Percentiles rank a stretch among this genome's conserved stretches.
Conservation (phyloP, 1,140 invertebrate genomes). For the Zaprionus africanus region DNA sequence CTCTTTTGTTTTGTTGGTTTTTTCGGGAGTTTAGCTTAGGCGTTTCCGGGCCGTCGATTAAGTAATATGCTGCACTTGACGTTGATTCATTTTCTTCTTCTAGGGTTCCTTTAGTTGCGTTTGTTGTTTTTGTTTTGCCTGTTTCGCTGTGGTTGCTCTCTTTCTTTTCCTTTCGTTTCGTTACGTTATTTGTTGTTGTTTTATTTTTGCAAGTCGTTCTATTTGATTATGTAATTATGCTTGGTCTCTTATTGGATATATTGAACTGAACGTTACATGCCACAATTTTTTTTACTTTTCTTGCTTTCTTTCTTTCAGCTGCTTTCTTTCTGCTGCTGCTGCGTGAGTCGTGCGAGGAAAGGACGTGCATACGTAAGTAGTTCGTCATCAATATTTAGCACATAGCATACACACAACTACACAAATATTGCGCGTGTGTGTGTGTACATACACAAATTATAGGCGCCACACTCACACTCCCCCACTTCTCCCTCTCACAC, state of each 20-base stretch:
- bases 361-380: slow-evolving; percentile 56
- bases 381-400: slow-evolving; percentile 75
- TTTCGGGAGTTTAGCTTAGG: slow-evolving; percentile 55
- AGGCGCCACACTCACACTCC: slow-evolving; percentile 27
- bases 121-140: slow-evolving; percentile 9
- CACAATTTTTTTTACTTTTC: slow-evolving; percentile 34
- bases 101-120: slow-evolving; percentile 31
- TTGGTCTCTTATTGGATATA: slow-evolving; percentile 81
- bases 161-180: slow-evolving; percentile 16
- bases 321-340: slow-evolving; percentile 50
- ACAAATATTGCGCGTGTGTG: slow-evolving; percentile 41
- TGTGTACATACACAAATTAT: slow-evolving; percentile 51
- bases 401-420: slow-evolving; percentile 52
- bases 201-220: slow-evolving; percentile 66
- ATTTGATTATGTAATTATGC: slow-evolving; percentile 84
- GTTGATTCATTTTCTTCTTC: slow-evolving; percentile 40
- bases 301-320: slow-evolving; percentile 60
- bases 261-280: slow-evolving; percentile 71
- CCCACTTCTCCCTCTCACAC: not conserved
- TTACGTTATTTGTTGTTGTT: slow-evolving; percentile 21
- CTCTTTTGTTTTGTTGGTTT: slow-evolving; percentile 51
- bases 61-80: slow-evolving; percentile 71
- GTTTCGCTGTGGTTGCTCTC: slow-evolving; percentile 14
- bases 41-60: slow-evolving; percentile 71
- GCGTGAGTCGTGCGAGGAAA: slow-evolving; percentile 47